Percentiles rank a stretch among this genome's conserved stretches.
These are phyloP conservation scores for Plecturocebus donacophilus DNA, from an alignment of 2,113 vertebrate species.

Conservation along the genomic window DNA sequence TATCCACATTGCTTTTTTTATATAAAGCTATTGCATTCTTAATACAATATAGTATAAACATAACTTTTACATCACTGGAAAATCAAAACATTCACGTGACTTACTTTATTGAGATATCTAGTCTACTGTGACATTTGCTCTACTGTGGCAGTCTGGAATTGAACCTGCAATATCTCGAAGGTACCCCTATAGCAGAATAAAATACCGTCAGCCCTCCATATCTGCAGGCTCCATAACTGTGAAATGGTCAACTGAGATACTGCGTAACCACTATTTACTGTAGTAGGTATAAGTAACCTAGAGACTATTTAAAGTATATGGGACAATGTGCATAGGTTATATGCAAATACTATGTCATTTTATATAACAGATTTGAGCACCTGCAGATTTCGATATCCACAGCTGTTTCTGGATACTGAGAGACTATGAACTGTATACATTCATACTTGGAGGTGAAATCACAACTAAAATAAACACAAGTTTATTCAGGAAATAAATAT, in stretches of 20 bases:
- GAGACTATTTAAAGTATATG: neutral
- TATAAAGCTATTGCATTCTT: neutral
- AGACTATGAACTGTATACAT: neutral
- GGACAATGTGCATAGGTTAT: neutral
- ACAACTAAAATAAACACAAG: slow-evolving; percentile 44
- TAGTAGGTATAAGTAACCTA: neutral
- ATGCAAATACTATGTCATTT: neutral
- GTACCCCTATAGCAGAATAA: neutral
- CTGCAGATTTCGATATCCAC: neutral
- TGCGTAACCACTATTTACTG: neutral
- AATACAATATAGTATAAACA: neutral
- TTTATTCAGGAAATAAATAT: slow-evolving; percentile 45
- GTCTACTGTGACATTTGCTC: neutral
- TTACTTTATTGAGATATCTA: neutral
- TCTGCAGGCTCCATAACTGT: neutral
- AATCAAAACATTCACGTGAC: neutral
- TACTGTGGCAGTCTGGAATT: neutral
- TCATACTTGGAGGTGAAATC: neutral
- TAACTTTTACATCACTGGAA: neutral
- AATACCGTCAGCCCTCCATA: neutral
- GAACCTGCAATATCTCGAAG: neutral
- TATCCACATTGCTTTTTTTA: neutral
- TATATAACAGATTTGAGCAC: neutral
- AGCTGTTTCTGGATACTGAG: neutral
- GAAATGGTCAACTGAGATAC: neutral